Conservation (phyloP, 2,797 vertebrate genomes). For the Atherinosoma microstoma region DNA sequence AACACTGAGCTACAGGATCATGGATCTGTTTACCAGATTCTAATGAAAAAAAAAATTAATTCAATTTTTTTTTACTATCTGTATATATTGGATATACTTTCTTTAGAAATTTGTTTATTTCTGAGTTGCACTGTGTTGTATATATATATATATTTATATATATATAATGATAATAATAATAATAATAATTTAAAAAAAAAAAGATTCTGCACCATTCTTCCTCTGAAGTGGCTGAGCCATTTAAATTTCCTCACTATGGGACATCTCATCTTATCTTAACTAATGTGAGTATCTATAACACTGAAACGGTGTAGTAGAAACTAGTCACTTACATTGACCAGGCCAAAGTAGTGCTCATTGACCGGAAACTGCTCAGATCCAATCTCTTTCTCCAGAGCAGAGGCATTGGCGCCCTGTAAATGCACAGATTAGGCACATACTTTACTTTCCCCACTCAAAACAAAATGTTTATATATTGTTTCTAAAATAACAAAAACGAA, state of each 20-base stretch:
- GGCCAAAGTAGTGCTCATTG: slow-evolving; percentile 90
- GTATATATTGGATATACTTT: too few relatives aligned
- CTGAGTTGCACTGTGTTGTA: too few relatives aligned
- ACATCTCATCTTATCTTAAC: neutral
- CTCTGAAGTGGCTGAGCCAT: neutral
- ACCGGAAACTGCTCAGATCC: slow-evolving; percentile 91
- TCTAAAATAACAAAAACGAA: neutral
- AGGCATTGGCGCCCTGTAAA: slow-evolving; percentile 90
- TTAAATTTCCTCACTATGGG: neutral
- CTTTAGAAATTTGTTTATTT: too few relatives aligned
- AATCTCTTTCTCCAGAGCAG: slow-evolving; percentile 92
- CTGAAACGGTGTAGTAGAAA: neutral
- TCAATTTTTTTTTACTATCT: too few relatives aligned
- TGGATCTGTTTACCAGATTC: too few relatives aligned
- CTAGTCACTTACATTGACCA: slow-evolving; percentile 86
- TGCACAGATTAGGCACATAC: slow-evolving; percentile 9
- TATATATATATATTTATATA: too few relatives aligned
- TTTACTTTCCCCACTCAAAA: slow-evolving; percentile 1
- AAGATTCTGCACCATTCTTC: neutral
- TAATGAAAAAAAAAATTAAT: too few relatives aligned
- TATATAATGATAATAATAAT: too few relatives aligned
- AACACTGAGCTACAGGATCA: too few relatives aligned
- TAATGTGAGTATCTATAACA: neutral
- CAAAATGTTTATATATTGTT: neutral
- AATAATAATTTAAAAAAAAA: too few relatives aligned